Percentiles rank a stretch among this genome's conserved stretches.
These are phyloP conservation scores for Dipodomys ordii DNA, from an alignment of 2,113 vertebrate genomes.

Conservation along the genomic window DNA sequence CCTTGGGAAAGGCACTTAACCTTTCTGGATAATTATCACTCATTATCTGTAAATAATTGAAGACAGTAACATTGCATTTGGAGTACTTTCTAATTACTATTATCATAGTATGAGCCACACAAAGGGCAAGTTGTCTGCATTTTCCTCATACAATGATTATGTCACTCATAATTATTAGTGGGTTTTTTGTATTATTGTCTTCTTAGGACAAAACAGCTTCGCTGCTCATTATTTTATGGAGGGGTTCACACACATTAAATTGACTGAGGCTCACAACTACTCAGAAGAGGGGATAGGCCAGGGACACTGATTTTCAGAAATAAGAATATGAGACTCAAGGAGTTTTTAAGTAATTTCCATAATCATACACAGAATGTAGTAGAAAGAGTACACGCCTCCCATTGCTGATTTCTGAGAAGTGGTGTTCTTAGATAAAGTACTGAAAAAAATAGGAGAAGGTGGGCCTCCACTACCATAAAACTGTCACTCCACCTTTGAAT, in stretches of 20 bases:
- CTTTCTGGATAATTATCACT: not conserved
- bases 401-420: not conserved
- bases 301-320: constrained; percentile 4
- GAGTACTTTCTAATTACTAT: not conserved
- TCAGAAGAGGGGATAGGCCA: not conserved
- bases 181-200: not conserved
- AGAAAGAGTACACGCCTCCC: not conserved
- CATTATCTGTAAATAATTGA: not conserved
- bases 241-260: not conserved
- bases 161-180: not conserved
- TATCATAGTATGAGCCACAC: not conserved
- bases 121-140: not conserved
- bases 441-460: not conserved
- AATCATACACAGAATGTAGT: not conserved
- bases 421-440: not conserved
- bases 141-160: not conserved
- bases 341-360: not conserved
- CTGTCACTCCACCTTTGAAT: not conserved
- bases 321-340: not conserved
- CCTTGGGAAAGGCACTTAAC: not conserved
- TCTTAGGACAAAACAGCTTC: not conserved
- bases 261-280: not conserved
- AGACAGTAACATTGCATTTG: not conserved
- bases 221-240: not conserved
- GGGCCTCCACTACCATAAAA: not conserved